Evolutionary conservation across 2,888 invertebrate genomes (phyloP).

Genomic region (Nemotelus pantherinus): DNA sequence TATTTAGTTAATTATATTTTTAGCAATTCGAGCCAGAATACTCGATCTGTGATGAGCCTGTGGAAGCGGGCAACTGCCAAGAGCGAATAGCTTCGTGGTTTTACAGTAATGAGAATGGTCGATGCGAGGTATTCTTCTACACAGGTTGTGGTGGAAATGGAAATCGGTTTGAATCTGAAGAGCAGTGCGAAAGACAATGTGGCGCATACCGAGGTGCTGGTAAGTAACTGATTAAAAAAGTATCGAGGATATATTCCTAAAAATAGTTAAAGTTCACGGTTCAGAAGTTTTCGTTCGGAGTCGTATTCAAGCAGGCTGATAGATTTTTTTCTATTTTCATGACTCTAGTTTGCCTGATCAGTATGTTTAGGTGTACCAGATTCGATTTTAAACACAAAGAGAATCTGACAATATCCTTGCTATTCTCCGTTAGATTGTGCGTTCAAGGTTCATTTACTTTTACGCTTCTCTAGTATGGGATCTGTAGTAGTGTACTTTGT

Average conservation of each 20-base stretch:
- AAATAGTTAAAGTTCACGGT: not conserved
- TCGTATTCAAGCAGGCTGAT: no score
- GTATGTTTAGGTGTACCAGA: no score
- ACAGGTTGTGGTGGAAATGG: conserved; percentile 78
- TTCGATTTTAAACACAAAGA: no score
- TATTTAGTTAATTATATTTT: not conserved
- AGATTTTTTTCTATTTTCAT: no score
- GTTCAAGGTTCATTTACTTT: no score
- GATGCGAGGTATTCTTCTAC: conserved; percentile 75
- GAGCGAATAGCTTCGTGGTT: conserved; percentile 75
- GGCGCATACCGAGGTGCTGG: conserved; percentile 77
- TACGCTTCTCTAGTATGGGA: no score
- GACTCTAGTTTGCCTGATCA: no score
- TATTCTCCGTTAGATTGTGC: no score
- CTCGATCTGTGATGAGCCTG: conserved; percentile 64
- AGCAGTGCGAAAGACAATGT: conserved; percentile 81
- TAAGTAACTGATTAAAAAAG: conserved; percentile 59
- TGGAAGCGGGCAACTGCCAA: conserved; percentile 76
- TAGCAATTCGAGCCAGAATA: conserved; percentile 21
- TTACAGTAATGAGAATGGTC: conserved; percentile 70
- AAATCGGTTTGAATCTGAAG: conserved; percentile 78
- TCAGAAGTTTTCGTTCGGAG: not conserved
- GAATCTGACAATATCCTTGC: no score
- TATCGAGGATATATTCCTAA: no score
- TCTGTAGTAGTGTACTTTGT: no score